Conservation (phyloP, 1,140 invertebrate genomes). For the Hycleus phaleratus region DNA sequence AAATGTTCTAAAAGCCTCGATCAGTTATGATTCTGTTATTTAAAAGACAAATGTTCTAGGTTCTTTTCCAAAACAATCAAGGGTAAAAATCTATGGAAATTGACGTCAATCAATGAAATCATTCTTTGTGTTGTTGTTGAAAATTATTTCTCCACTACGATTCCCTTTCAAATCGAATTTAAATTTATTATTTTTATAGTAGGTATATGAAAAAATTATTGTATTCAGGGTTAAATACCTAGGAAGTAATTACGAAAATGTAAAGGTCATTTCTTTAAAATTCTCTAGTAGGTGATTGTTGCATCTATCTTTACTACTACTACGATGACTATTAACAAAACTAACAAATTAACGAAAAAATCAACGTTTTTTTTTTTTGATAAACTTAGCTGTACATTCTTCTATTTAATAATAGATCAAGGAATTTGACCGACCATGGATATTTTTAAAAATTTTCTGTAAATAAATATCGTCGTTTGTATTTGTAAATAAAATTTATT, state of each 20-base stretch:
- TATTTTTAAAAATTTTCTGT: background rate
- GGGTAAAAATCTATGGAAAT: too few species aligned
- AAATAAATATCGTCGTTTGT: too few species aligned
- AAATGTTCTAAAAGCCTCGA: too few species aligned
- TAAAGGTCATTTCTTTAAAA: conserved; percentile 10
- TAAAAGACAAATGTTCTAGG: too few species aligned
- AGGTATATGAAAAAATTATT: background rate
- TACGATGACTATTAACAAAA: background rate
- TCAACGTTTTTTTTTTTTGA: background rate
- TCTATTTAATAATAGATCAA: conserved; percentile 13
- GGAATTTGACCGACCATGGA: conserved; percentile 13
- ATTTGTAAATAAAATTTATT: too few species aligned
- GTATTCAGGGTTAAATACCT: conserved; percentile 8
- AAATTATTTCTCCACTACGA: conserved; percentile 1
- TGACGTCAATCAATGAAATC: background rate
- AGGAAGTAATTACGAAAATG: conserved; percentile 14
- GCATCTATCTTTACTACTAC: too few species aligned
- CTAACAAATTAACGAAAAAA: conserved; percentile 2
- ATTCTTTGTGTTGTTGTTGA: conserved; percentile 5
- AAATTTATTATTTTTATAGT: too few species aligned
- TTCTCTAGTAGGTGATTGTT: too few species aligned
- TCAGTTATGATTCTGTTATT: too few species aligned
- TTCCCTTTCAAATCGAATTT: conserved; percentile 8
- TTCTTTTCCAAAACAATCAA: too few species aligned
- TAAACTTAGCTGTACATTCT: conserved; percentile 5